A percentile compares a stretch with the other conserved stretches of the same genome.
These are phyloP conservation scores for Chironomus tepperi DNA, from an alignment of 1,140 invertebrate genomes.

Conservation along the genomic window DNA sequence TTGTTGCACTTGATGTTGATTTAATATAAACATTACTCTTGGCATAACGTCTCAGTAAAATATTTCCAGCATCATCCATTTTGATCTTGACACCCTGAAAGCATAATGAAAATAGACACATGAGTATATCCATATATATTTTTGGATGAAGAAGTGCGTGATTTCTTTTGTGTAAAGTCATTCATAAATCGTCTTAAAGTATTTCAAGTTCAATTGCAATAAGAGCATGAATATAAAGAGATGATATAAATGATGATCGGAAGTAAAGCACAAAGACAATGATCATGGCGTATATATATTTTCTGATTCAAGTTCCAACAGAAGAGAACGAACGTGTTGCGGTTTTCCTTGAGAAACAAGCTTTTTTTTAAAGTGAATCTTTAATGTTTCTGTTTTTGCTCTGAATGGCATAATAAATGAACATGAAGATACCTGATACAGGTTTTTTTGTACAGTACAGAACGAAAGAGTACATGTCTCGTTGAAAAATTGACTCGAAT, in stretches of 20 bases:
- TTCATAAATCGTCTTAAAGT: not conserved
- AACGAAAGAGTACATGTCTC: not conserved
- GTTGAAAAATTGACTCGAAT: not conserved
- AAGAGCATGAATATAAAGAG: not conserved
- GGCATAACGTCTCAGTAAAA: conserved; percentile 83
- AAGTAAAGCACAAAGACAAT: conserved; percentile 3
- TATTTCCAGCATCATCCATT: conserved; percentile 91
- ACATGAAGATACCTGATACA: not conserved
- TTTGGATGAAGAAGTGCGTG: not conserved
- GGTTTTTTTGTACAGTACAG: not conserved
- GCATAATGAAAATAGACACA: conserved; percentile 20
- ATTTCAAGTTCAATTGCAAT: not conserved
- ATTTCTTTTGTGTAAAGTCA: not conserved
- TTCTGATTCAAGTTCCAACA: not conserved
- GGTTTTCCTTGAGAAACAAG: conserved; percentile 12
- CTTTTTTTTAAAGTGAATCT: not conserved
- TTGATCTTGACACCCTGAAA: conserved; percentile 85
- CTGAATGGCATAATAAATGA: not conserved
- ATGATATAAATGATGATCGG: not conserved
- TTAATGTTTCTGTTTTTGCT: not conserved
- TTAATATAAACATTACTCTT: conserved; percentile 86
- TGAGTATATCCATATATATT: too few relatives aligned
- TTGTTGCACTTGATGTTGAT: conserved; percentile 54
- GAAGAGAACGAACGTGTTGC: conserved; percentile 23
- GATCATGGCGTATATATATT: not conserved